phyloP scores from a whole-genome alignment of 2,113 vertebrate genomes.

The Poecile atricapillus region DNA sequence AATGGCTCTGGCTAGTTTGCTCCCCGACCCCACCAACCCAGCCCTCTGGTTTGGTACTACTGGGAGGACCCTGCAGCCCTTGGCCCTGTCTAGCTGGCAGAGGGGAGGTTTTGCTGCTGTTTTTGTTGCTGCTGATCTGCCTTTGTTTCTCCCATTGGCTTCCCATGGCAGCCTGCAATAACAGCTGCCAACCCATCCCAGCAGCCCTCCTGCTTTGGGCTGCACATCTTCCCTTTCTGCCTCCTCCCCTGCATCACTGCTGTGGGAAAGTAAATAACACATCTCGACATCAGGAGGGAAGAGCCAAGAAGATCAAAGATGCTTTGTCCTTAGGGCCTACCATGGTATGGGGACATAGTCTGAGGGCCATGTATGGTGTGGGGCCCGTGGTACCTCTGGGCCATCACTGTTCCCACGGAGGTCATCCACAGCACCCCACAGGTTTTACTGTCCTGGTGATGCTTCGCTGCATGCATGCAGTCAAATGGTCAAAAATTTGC shows the following conservation, averaged over 20 bases:
- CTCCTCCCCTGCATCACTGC: not conserved
- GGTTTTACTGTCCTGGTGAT: not conserved
- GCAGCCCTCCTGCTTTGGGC: not conserved
- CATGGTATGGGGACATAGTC: rapidly evolving
- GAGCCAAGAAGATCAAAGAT: too few relatives aligned
- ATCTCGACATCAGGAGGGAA: not conserved
- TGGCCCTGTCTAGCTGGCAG: not conserved
- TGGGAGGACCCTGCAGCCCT: not conserved
- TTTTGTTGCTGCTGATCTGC: not conserved
- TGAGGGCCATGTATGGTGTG: rapidly evolving
- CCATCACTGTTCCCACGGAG: not conserved
- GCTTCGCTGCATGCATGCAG: not conserved
- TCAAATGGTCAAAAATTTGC: not conserved
- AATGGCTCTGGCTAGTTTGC: not conserved
- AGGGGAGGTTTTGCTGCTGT: not conserved
- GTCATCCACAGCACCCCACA: not conserved
- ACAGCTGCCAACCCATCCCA: not conserved
- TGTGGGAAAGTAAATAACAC: not conserved
- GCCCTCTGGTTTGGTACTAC: not conserved
- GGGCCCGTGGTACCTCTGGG: not conserved
- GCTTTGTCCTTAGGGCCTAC: not conserved
- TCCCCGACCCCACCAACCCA: not conserved
- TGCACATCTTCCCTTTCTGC: not conserved
- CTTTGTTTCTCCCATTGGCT: not conserved
- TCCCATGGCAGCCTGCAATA: not conserved